phyloP scores from a whole-genome alignment of 2,797 vertebrate species.

The Neopelma chrysocephalum region DNA sequence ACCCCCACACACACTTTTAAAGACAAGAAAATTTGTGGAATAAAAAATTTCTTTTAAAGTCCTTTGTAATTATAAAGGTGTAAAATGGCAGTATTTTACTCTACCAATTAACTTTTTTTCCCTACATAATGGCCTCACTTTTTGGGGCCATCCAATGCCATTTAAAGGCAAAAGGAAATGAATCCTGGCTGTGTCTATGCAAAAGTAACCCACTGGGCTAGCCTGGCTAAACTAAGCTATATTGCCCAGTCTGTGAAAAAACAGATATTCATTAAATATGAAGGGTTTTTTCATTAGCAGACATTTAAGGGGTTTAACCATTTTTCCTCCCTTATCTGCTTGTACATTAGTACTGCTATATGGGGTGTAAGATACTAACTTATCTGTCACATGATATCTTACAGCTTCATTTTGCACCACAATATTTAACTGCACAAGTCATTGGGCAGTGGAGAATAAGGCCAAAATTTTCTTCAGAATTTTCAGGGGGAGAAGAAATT shows the following conservation, averaged over 20 bases:
- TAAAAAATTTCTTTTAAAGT: background rate
- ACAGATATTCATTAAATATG: background rate
- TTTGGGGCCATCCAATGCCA: fast-evolving
- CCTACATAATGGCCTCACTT: background rate
- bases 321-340: background rate
- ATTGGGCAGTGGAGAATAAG: background rate
- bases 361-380: background rate
- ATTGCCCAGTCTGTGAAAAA: background rate
- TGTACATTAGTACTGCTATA: background rate
- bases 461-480: background rate
- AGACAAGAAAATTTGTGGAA: background rate
- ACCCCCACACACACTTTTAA: fast-evolving
- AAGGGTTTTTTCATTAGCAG: background rate
- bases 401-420: background rate
- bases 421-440: background rate
- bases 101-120: background rate
- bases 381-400: background rate
- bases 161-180: background rate
- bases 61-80: background rate
- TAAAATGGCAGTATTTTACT: background rate
- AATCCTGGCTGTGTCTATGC: background rate
- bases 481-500: background rate
- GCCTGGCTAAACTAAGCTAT: background rate
- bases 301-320: background rate
- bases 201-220: background rate